A percentile compares a stretch with the other conserved stretches of the same genome.
phyloP scores from a whole-genome alignment of 2,797 vertebrate species.

The Melanogrammus aeglefinus region DNA sequence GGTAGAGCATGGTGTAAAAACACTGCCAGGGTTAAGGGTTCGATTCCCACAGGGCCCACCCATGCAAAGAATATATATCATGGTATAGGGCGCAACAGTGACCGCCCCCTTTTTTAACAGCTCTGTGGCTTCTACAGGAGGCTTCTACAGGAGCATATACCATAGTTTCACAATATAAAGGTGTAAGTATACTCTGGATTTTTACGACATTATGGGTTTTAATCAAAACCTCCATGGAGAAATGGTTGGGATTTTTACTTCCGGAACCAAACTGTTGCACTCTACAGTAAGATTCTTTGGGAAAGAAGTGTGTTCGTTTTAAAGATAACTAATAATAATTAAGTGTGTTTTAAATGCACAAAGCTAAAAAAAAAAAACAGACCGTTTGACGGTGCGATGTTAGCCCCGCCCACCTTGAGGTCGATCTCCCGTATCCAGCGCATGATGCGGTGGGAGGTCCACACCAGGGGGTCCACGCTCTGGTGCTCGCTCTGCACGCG shows the following conservation, averaged over 20 bases:
- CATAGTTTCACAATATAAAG: no score
- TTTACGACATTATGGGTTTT: no score
- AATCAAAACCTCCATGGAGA: no score
- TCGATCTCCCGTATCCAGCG: constrained; percentile 86
- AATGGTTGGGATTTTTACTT: no score
- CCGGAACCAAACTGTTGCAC: no score
- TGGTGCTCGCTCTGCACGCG: constrained; percentile 80
- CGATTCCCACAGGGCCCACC: not conserved
- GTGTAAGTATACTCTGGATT: no score
- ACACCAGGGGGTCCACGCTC: constrained; percentile 80
- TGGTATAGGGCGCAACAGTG: not conserved
- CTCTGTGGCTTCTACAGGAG: no score
- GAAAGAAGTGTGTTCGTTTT: not conserved
- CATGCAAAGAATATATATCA: not conserved
- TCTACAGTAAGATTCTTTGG: not conserved
- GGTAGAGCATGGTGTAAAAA: not conserved
- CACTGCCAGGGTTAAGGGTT: not conserved
- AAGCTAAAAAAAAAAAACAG: not conserved
- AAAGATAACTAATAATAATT: not conserved
- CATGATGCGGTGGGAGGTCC: constrained; percentile 83
- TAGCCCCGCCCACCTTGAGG: constrained; percentile 73
- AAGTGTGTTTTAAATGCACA: not conserved
- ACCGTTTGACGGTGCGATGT: no score
- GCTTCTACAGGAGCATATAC: no score
- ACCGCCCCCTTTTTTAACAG: no score